Base-by-base conservation (phyloP, 2,888 invertebrate genomes). In the Hypena proboscidalis region DNA sequence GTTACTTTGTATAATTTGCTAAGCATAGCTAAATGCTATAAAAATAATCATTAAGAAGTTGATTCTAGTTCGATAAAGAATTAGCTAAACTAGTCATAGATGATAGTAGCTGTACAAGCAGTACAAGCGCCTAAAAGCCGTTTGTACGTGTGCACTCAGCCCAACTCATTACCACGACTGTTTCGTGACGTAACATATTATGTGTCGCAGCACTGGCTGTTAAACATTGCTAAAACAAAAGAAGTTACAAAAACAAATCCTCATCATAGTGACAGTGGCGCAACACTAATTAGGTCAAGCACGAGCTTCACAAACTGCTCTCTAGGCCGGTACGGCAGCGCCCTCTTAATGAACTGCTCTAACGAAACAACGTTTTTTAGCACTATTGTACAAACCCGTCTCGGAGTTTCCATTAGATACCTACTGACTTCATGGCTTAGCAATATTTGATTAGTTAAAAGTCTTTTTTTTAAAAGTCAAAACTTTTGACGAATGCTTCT, bases 261-360 rank as follows among this genome's bases (percentile, higher is more conserved):
- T 73, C 77, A 75, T 75, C 73, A 66, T 55, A 65, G 74, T 71
- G 79, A 80, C 80, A 81, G 72, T 69, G 60, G 72, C 75, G 71
- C 72, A 71, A 65, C 77, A 70, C 74, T 83, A 83, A 83, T 83
- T 83, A 81, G 83, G 83, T 83, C 83, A 83, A 83, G 83, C 82
- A 71, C 75, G 75, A 79, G 70, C 73, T 70, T 76, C 78, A 70
- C 77, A 77, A 81, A 77, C 84, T 77, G 73, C 73, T 73, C 78
- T 77, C 75, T 65, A 73, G 74, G 70, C 74, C 70, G 66, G 66
- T 58, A n/a, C n/a, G n/a, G 62, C 52, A 52, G 69, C 74, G 74
- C 74, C 78, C 81, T 77, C 83, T 80, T 85, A 86, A 85, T 84
- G 83, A 85, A 84, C 82, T 78, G 67, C 74, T 79, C 77, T 79